A percentile compares a stretch with the other conserved stretches of the same genome.
Conservation (phyloP, 2,113 vertebrate genomes). For the Cyprinodon tularosa region DNA sequence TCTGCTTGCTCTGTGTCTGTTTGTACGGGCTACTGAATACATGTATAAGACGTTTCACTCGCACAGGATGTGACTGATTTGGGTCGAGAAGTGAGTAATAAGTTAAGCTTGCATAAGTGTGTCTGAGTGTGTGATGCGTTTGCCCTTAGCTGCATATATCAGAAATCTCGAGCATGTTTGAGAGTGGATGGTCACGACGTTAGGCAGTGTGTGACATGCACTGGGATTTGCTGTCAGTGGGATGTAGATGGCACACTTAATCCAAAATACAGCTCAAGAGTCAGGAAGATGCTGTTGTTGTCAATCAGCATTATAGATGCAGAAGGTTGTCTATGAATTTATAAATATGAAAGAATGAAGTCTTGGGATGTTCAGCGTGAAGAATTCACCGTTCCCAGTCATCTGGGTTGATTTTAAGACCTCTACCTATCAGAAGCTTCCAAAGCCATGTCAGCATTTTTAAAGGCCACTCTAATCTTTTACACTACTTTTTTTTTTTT, state of each 20-base stretch:
- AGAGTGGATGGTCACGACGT: conserved; percentile 47
- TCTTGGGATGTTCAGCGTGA: conserved; percentile 1
- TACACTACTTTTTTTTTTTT: not conserved
- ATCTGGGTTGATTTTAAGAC: no score
- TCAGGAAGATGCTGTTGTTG: conserved; percentile 21
- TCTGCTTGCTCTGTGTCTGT: conserved; percentile 25
- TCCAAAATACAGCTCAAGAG: conserved; percentile 38
- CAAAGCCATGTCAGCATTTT: not conserved
- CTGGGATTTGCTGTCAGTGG: conserved; percentile 48
- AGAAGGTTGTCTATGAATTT: not conserved
- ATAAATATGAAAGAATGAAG: conserved; percentile 22
- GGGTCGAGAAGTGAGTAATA: conserved; percentile 73
- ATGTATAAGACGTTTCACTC: conserved; percentile 49
- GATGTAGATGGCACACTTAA: conserved; percentile 46
- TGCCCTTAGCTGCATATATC: conserved; percentile 52
- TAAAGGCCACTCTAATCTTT: not conserved
- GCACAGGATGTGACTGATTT: conserved; percentile 75
- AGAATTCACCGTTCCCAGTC: not conserved
- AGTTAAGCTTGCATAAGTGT: conserved; percentile 59
- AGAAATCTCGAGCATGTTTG: conserved; percentile 39
- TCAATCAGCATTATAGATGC: conserved; percentile 26
- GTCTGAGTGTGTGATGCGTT: conserved; percentile 41
- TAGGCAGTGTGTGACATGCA: conserved; percentile 52
- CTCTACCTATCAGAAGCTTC: not conserved
- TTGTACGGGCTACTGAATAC: conserved; percentile 54